A percentile compares a stretch with the other conserved stretches of the same genome.
Conservation (phyloP, 2,113 vertebrate species). For the Leucopternis melanops region DNA sequence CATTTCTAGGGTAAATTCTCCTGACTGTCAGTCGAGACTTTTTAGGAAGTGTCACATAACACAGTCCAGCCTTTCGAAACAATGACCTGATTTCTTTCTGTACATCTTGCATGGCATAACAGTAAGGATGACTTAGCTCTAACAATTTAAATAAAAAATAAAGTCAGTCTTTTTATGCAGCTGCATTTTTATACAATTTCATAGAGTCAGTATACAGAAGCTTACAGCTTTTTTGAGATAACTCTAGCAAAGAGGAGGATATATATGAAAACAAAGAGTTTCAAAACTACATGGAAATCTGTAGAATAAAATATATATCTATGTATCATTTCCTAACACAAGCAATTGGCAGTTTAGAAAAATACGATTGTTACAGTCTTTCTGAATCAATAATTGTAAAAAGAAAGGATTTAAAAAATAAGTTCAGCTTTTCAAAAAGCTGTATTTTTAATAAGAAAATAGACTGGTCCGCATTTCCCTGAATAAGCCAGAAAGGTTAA, state of each 20-base stretch:
- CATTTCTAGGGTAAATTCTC: not conserved
- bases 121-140: not conserved
- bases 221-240: not conserved
- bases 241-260: not conserved
- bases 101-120: not conserved
- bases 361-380: slow-evolving; percentile 44
- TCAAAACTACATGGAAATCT: slow-evolving; percentile 29
- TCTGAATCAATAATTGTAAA: not conserved
- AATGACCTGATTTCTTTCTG: not conserved
- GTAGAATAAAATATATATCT: slow-evolving; percentile 68
- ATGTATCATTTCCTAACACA: slow-evolving; percentile 50
- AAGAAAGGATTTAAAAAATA: slow-evolving; percentile 10
- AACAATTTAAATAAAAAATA: not conserved
- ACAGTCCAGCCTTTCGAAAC: not conserved
- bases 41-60: not conserved
- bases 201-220: not conserved
- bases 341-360: slow-evolving; percentile 50
- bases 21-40: not conserved
- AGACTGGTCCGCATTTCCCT: not conserved
- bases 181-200: not conserved
- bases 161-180: not conserved
- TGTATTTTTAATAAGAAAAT: not conserved
- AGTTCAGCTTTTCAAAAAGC: slow-evolving; percentile 1
- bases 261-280: slow-evolving; percentile 14
- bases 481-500: slow-evolving; percentile 55